Evolutionary conservation across 2,113 vertebrate species (phyloP).

Genomic region (Rhabdornis inornatus): DNA sequence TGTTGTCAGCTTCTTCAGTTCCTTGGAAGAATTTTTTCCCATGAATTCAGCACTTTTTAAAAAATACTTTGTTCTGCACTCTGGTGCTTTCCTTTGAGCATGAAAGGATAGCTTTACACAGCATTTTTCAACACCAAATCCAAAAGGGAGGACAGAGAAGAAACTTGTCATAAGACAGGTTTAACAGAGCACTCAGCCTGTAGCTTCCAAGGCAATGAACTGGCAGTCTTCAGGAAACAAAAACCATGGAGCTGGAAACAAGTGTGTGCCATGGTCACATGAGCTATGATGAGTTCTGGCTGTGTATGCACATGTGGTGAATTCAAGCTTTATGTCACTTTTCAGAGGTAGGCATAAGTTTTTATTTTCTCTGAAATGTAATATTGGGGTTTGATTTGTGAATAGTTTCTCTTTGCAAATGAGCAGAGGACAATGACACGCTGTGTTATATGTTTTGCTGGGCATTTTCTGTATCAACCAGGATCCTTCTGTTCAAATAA

Average conservation of each 20-base stretch:
- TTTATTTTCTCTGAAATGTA: not conserved
- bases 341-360: not conserved
- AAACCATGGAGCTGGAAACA: not conserved
- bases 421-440: not conserved
- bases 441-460: not conserved
- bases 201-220: not conserved
- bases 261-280: rapidly evolving
- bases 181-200: not conserved
- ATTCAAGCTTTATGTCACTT: not conserved
- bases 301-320: not conserved
- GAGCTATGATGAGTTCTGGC: not conserved
- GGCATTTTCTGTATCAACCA: not conserved
- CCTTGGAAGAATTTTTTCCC: not conserved
- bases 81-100: not conserved
- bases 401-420: not conserved
- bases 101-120: not conserved
- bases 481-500: not conserved
- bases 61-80: not conserved
- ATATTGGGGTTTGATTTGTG: not conserved
- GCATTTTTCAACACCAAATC: not conserved
- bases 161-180: not conserved
- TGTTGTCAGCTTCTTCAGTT: not conserved
- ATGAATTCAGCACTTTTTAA: not conserved
- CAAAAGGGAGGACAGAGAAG: not conserved
- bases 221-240: not conserved